A percentile compares a stretch with the other conserved stretches of the same genome.
phyloP scores from a whole-genome alignment of 2,888 invertebrate species.

The Melipona beecheii region DNA sequence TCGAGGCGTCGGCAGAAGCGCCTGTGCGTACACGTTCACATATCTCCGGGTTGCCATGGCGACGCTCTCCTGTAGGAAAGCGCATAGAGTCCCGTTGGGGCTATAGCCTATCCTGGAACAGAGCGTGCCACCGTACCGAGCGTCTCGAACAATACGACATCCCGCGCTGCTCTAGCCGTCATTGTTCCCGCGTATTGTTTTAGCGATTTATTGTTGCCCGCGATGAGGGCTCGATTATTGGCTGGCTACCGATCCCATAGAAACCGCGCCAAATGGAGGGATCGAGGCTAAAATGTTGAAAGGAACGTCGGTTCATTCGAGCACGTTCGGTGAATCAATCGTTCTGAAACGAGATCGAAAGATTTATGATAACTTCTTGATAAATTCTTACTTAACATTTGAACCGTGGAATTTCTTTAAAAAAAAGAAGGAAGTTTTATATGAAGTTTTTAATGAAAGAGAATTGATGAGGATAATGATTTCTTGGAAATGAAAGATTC shows the following conservation, averaged over 20 bases:
- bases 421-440: too few relatives aligned
- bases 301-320: background rate
- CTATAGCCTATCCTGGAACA: constrained; percentile 30
- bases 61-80: constrained; percentile 23
- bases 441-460: too few relatives aligned
- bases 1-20: constrained; percentile 49
- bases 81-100: constrained; percentile 21
- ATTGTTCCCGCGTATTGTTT: constrained; percentile 32
- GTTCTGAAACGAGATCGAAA: too few relatives aligned
- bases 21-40: constrained; percentile 40
- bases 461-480: too few relatives aligned
- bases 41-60: constrained; percentile 47
- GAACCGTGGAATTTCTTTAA: too few relatives aligned
- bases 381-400: too few relatives aligned
- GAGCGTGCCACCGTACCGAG: constrained; percentile 24
- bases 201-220: constrained; percentile 27
- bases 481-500: too few relatives aligned
- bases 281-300: background rate
- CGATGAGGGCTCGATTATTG: constrained; percentile 16
- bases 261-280: background rate
- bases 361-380: too few relatives aligned
- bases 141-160: constrained; percentile 36
- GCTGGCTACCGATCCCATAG: background rate
- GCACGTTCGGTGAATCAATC: too few relatives aligned
- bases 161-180: background rate